Base-by-base conservation (phyloP, 2,113 vertebrate genomes). In the Indicator maculatus region DNA sequence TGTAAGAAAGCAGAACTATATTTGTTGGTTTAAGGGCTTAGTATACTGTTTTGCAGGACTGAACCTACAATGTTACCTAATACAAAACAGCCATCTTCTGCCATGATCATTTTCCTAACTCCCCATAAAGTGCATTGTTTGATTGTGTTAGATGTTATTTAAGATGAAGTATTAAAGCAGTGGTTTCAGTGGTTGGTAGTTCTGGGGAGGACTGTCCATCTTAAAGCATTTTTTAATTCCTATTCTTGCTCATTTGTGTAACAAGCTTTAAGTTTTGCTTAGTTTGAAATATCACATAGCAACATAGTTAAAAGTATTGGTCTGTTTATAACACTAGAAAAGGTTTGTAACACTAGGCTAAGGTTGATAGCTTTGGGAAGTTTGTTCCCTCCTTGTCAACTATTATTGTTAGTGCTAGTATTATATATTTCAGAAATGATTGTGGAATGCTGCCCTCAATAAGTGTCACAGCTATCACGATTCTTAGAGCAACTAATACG, bases 391-490 rank as follows among this genome's bases (percentile, higher is more conserved):
- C 41, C 20, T 74, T 88, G 30, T 86, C 45, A 33, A 5, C 59
- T 76, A 45, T 31, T 69, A 50, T 18, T 61, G 26, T 39, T 70
- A 33, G 64, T 61, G 45, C 30, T 90, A 33, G 50, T 73, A n/a
- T 39, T 85, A 11, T 20, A 8, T 44, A 50, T 45, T 86, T 81
- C 41, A 83, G 47, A 81, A 67, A 33, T 60, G 8, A 80, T 65
- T 70, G 3, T 8, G 8, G n/a, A 64, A 5, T 77, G 33, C 38
- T 88, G 8, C 52, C 26, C 27, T 75, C 13, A 73, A 9, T 81
- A 67, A 61, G 26, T 67, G 31, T 60, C n/a, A 24, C 7, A 83
- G n/a, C 8, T 55, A 0, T 30, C 2, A 1, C 6, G 8, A 6
- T 60, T 94, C 14, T 89, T 70, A 27, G 9, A 66, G 65, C 81